Evolutionary conservation across 2,888 invertebrate genomes (phyloP), one percentile per base, ranked within the genome.

Genomic region (Torymus auratus): DNA sequence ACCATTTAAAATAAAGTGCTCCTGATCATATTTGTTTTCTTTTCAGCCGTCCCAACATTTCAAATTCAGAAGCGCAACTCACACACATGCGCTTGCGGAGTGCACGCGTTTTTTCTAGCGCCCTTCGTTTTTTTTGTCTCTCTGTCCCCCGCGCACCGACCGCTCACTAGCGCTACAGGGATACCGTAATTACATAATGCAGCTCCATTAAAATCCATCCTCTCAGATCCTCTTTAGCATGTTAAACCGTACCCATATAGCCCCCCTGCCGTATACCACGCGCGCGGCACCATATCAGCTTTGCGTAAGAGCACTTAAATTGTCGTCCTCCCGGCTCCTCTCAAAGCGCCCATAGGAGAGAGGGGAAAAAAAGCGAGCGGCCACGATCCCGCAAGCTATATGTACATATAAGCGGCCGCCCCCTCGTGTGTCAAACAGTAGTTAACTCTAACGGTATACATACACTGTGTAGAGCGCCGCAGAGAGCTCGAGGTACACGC

Each of bases 221-320:
- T 62, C 62, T 23, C 13, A 5, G 11, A 7, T 50, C 65, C 65
- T 50, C 23, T 50, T 23, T 20, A 62, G 4, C 13, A 20, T 20
- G 62, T 62, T 62, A 62, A 62, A 62, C 28, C 12, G 62, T 62
- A 23, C 4, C 62, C 41, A 7, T 41, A 41, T 41, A 41, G 7
- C 41, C 41, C 41, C 7, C 41, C 41, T 1, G 0, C 5, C 7
- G 7, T 41, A 41, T 41, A 41, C 41, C 41, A 41, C 41, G 13
- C 7, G 20, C 2, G 60, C 17, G n/a, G n/a, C 60, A n/a, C 60
- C 60, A n/a, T 15, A 15, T 60, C 17, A 60, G 62, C 62, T 62
- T 62, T 62, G 62, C 62, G 28, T 20, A 62, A 62, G 28, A 62
- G 23, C 60, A 60, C 60, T 60, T 60, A 60, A 60, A 60, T 23